Conservation (phyloP, 2,888 invertebrate genomes). For the Pseudanteris insignis region DNA sequence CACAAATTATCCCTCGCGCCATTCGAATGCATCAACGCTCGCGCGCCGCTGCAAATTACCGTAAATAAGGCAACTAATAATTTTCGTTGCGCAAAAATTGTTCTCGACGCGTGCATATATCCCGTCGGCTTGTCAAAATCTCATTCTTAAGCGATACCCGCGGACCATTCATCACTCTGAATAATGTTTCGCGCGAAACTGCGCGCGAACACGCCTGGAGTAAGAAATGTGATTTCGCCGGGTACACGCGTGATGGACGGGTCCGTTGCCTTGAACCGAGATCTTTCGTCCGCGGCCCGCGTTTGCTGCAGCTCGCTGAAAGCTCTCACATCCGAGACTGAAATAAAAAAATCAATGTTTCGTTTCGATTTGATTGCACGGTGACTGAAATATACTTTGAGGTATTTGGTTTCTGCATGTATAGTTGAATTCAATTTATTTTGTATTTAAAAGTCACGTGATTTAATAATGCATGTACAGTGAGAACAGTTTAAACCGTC, state of each 20-base stretch:
- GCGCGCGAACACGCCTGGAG: slow-evolving; percentile 26
- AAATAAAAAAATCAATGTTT: too few relatives aligned
- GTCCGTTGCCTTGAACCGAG: slow-evolving; percentile 36
- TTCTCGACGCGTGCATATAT: slow-evolving; percentile 39
- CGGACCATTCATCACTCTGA: slow-evolving; percentile 37
- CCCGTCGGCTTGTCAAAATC: slow-evolving; percentile 39
- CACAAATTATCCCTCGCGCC: slow-evolving; percentile 35
- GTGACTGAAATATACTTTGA: too few relatives aligned
- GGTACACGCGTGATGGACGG: slow-evolving; percentile 35
- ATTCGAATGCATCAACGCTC: slow-evolving; percentile 32
- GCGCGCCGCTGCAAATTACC: slow-evolving; percentile 29
- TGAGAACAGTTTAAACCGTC: too few relatives aligned
- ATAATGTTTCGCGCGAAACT: slow-evolving; percentile 40
- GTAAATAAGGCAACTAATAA: slow-evolving; percentile 43
- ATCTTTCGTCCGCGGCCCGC: too few relatives aligned
- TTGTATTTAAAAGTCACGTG: too few relatives aligned
- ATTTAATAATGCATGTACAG: too few relatives aligned
- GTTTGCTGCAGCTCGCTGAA: too few relatives aligned
- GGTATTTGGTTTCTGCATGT: too few relatives aligned
- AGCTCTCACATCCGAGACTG: too few relatives aligned
- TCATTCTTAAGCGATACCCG: slow-evolving; percentile 41
- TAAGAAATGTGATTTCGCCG: slow-evolving; percentile 40
- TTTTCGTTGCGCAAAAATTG: slow-evolving; percentile 41
- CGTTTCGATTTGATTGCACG: too few relatives aligned
- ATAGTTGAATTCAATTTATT: too few relatives aligned